These are phyloP conservation scores for Herminia tarsipennalis DNA, from an alignment of 2,888 invertebrate genomes.

Conservation along the genomic window DNA sequence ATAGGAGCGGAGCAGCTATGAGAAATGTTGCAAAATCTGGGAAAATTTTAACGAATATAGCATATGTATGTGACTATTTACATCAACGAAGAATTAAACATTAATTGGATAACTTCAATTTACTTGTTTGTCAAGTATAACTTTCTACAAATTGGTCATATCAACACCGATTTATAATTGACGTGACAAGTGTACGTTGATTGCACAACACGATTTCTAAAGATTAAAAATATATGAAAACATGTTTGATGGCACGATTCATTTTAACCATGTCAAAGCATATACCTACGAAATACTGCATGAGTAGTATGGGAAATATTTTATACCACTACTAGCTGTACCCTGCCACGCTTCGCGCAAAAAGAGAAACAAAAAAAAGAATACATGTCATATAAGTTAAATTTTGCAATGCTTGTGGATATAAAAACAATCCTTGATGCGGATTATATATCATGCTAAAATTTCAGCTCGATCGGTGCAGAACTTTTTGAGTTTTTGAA, in stretches of 20 bases:
- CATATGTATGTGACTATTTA: constrained; percentile 1
- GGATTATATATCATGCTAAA: too few relatives aligned
- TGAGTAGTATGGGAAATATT: too few relatives aligned
- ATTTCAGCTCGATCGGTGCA: too few relatives aligned
- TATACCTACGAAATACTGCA: neutral
- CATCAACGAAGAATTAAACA: constrained; percentile 38
- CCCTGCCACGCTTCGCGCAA: too few relatives aligned
- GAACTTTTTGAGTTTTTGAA: too few relatives aligned
- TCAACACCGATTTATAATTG: constrained; percentile 51
- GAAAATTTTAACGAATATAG: neutral
- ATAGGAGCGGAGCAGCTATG: too few relatives aligned
- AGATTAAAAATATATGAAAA: constrained; percentile 38
- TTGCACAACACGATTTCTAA: constrained; percentile 64
- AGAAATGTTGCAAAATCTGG: too few relatives aligned
- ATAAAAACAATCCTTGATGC: too few relatives aligned
- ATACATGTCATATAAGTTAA: too few relatives aligned
- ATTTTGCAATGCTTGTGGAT: too few relatives aligned
- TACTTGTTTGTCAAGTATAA: constrained; percentile 56
- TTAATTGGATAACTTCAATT: constrained; percentile 45
- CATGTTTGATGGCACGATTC: constrained; percentile 30
- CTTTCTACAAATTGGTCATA: constrained; percentile 61
- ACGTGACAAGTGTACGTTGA: constrained; percentile 56
- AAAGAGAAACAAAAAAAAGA: too few relatives aligned
- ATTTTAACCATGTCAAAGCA: neutral
- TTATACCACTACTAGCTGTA: too few relatives aligned